A percentile compares a stretch with the other conserved stretches of the same genome.
Evolutionary conservation across 2,888 invertebrate genomes (phyloP).

Genomic region (Fragum sueziense): DNA sequence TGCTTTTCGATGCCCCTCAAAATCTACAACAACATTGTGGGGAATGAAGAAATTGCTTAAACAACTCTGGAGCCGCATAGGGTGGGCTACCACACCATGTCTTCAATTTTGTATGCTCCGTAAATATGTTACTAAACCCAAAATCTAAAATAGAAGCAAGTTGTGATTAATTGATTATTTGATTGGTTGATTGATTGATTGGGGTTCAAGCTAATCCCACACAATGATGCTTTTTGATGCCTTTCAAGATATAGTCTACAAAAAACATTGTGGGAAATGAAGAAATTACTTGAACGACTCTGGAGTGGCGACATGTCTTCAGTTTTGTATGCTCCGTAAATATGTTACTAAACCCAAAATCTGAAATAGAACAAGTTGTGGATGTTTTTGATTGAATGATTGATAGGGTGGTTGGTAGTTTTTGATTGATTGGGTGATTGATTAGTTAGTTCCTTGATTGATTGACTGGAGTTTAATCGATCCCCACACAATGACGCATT

Average conservation of each 20-base stretch:
- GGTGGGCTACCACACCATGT: slow-evolving; percentile 99
- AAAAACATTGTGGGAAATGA: neutral
- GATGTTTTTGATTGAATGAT: no score
- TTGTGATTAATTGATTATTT: no score
- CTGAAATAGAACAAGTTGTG: slow-evolving; percentile 84
- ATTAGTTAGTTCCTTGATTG: no score
- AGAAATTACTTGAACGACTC: neutral
- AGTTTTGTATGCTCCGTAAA: slow-evolving; percentile 92
- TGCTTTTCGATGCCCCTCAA: no score
- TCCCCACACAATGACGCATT: no score
- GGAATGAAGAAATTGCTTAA: neutral
- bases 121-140: slow-evolving; percentile 98
- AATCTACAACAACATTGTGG: neutral
- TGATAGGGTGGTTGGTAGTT: no score
- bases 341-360: slow-evolving; percentile 99
- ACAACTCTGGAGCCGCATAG: slow-evolving; percentile 84
- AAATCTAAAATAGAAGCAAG: slow-evolving; percentile 89
- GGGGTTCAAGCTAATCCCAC: no score
- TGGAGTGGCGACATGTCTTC: slow-evolving; percentile 93
- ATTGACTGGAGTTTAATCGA: no score
- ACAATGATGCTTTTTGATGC: no score
- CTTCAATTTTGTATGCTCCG: slow-evolving; percentile 91
- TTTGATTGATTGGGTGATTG: no score
- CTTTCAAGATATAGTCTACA: no score
- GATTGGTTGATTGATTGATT: no score